A percentile compares a stretch with the other conserved stretches of the same genome.
Evolutionary conservation across 2,113 vertebrate species (phyloP).

Genomic region (Argyrosomus japonicus): DNA sequence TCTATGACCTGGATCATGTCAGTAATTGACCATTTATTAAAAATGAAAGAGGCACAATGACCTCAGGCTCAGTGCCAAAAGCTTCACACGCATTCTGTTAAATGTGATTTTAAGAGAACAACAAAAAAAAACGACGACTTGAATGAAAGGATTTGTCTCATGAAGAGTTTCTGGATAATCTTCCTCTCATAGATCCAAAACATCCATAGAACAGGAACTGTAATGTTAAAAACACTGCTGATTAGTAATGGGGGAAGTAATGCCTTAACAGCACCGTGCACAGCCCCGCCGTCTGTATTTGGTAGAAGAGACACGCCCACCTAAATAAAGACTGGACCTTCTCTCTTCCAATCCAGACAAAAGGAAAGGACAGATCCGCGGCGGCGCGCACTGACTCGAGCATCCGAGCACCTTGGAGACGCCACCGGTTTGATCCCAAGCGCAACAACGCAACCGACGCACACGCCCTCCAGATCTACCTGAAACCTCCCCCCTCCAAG

Average conservation of each 20-base stretch:
- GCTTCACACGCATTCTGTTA: not conserved
- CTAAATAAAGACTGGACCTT: constrained; percentile 70
- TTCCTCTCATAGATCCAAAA: not conserved
- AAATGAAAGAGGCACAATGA: not conserved
- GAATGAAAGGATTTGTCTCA: not conserved
- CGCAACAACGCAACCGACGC: constrained; percentile 52
- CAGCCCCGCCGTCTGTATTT: constrained; percentile 31
- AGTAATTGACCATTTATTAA: not conserved
- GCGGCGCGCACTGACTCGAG: constrained; percentile 48
- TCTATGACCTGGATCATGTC: too few relatives aligned
- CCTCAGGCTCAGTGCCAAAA: not conserved
- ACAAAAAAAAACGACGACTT: not conserved
- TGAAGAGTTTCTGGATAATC: not conserved
- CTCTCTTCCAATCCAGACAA: constrained; percentile 77
- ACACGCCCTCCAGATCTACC: constrained; percentile 55
- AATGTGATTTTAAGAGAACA: not conserved
- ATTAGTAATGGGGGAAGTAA: not conserved
- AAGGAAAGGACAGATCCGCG: constrained; percentile 56
- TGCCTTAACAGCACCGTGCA: not conserved
- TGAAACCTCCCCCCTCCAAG: constrained; percentile 27
- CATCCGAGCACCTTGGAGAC: constrained; percentile 67
- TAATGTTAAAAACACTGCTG: not conserved
- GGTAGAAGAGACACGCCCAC: constrained; percentile 67
- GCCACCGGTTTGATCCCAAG: constrained; percentile 28
- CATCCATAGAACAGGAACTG: not conserved